Conservation (phyloP, 2,113 vertebrate species). For the Nannobrachium achirus region DNA sequence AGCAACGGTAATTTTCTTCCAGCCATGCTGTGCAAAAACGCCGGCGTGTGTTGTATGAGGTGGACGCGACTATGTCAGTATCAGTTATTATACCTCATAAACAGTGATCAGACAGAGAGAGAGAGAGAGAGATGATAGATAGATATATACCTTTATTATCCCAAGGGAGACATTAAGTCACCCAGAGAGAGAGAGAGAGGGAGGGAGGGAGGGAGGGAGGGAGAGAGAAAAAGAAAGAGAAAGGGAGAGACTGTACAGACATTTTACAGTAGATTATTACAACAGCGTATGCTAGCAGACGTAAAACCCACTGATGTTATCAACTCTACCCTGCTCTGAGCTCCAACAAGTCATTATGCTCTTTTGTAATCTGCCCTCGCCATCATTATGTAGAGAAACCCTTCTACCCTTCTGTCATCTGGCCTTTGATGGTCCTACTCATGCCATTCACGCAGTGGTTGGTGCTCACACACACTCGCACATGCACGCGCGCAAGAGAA, state of each 20-base stretch:
- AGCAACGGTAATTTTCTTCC: too few relatives aligned
- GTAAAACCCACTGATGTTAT: slow-evolving; percentile 46
- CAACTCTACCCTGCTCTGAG: slow-evolving; percentile 26
- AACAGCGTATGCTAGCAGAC: slow-evolving; percentile 46
- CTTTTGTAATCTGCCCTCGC: slow-evolving; percentile 55
- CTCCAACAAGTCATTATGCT: slow-evolving; percentile 47
- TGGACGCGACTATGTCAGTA: too few relatives aligned
- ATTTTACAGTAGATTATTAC: slow-evolving; percentile 51
- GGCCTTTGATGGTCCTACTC: slow-evolving; percentile 58
- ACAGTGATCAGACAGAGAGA: slow-evolving; percentile 18
- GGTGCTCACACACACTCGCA: slow-evolving; percentile 10
- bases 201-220: neutral
- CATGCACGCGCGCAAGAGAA: neutral
- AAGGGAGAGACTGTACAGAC: slow-evolving; percentile 13
- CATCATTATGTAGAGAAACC: slow-evolving; percentile 30
- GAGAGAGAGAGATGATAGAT: slow-evolving; percentile 14
- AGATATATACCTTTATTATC: too few relatives aligned
- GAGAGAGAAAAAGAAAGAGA: neutral
- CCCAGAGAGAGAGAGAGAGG: neutral
- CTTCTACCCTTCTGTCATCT: slow-evolving; percentile 49
- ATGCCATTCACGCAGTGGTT: slow-evolving; percentile 45
- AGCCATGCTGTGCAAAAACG: neutral
- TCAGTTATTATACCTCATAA: slow-evolving; percentile 7
- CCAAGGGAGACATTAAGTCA: too few relatives aligned
- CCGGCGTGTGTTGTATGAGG: neutral